A percentile compares a stretch with the other conserved stretches of the same genome.
These are phyloP conservation scores for Operophtera brumata DNA, from an alignment of 2,888 invertebrate species.

Conservation along the genomic window DNA sequence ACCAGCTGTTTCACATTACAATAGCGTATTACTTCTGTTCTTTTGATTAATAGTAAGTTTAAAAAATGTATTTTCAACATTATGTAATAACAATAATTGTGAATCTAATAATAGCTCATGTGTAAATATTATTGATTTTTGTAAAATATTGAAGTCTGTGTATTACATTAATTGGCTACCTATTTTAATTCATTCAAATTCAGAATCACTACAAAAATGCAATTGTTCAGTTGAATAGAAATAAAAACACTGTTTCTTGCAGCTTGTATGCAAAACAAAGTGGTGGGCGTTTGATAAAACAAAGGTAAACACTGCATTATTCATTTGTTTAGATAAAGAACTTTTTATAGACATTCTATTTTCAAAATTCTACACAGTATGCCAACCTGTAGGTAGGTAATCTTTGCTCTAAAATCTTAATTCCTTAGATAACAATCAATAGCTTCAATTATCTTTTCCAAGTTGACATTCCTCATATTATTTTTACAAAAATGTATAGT, in stretches of 20 bases:
- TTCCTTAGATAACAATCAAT: too few species aligned
- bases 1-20: slow-evolving; percentile 55
- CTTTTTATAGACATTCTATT: too few species aligned
- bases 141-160: too few species aligned
- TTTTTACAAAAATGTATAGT: too few species aligned
- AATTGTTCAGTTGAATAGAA: neutral
- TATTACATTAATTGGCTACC: too few species aligned
- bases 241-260: neutral
- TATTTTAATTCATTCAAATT: too few species aligned
- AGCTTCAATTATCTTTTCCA: too few species aligned
- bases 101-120: neutral
- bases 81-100: slow-evolving; percentile 10
- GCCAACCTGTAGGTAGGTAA: too few species aligned
- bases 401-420: too few species aligned
- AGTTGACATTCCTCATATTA: too few species aligned
- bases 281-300: neutral
- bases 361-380: too few species aligned
- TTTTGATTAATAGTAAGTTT: neutral
- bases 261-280: neutral
- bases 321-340: neutral
- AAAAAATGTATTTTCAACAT: neutral
- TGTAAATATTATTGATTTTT: neutral
- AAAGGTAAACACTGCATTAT: neutral
- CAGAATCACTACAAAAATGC: neutral
- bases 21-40: neutral